Conservation (phyloP, 2,797 vertebrate genomes). For the Enteromius viviparus region DNA sequence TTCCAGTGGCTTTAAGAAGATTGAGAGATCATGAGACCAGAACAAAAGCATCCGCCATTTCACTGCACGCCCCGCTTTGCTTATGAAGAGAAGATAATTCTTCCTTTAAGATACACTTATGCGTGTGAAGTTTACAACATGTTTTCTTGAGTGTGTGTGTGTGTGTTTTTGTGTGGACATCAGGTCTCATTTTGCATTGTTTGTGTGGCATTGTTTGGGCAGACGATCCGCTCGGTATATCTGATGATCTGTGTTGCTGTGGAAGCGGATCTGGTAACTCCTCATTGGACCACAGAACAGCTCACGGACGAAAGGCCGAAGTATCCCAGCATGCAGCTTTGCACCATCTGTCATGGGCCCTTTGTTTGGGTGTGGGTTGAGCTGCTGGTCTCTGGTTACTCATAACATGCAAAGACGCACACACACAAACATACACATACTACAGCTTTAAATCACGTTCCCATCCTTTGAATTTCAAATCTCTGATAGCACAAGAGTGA, state of each 20-base stretch:
- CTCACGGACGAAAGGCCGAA: conserved; percentile 66
- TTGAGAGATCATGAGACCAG: conserved; percentile 23
- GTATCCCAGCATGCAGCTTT: conserved; percentile 78
- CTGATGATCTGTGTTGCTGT: conserved; percentile 46
- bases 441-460: conserved; percentile 12
- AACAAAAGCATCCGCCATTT: conserved; percentile 34
- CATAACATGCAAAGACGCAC: conserved; percentile 50
- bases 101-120: not conserved
- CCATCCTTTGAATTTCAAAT: not conserved
- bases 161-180: conserved; percentile 9
- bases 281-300: conserved; percentile 57
- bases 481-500: conserved; percentile 5
- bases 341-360: conserved; percentile 81
- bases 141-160: not conserved
- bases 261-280: conserved; percentile 55
- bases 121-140: not conserved
- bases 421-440: conserved; percentile 37
- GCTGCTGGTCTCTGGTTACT: conserved; percentile 60
- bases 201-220: conserved; percentile 15
- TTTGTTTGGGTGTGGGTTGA: conserved; percentile 65
- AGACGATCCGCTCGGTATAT: conserved; percentile 31
- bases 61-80: not conserved
- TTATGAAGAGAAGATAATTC: not conserved
- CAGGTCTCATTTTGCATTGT: conserved; percentile 32
- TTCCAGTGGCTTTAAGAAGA: conserved; percentile 27